Evolutionary conservation across 2,113 vertebrate genomes (phyloP).

Genomic region (Corythaeola cristata): DNA sequence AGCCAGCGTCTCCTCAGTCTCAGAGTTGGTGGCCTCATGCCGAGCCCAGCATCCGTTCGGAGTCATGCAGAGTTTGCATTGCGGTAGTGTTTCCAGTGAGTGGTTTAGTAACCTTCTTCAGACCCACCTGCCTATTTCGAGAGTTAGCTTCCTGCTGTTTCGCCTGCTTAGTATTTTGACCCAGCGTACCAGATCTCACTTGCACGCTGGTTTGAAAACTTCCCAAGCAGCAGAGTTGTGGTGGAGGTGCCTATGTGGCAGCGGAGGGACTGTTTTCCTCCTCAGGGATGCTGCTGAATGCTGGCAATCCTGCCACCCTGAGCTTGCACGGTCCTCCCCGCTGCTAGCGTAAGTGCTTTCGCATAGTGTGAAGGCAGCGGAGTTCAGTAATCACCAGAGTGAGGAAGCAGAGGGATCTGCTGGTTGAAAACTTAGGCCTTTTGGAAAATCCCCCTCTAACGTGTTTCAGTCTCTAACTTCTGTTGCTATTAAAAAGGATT

Average conservation of each 20-base stretch:
- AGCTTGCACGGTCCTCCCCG: not conserved
- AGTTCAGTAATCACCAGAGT: not conserved
- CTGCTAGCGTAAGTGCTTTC: not conserved
- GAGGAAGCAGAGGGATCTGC: not conserved
- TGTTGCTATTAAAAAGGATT: not conserved
- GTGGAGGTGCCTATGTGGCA: not conserved
- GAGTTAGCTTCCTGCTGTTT: not conserved
- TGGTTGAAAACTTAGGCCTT: not conserved
- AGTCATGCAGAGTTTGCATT: not conserved
- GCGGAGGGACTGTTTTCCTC: not conserved
- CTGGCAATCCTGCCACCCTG: not conserved
- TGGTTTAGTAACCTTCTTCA: not conserved
- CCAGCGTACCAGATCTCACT: fast-evolving
- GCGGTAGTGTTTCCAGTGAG: not conserved
- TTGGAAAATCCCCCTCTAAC: not conserved
- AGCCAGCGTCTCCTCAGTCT: not conserved
- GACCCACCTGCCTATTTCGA: not conserved
- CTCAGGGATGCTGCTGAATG: not conserved
- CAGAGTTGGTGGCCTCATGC: not conserved
- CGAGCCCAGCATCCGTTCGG: not conserved
- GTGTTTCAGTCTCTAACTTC: not conserved
- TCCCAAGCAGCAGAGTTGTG: not conserved
- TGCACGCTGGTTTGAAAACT: not conserved
- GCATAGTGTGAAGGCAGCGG: not conserved
- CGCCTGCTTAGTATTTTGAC: not conserved